Evolutionary conservation across 2,113 vertebrate genomes (phyloP).

Genomic region (Nyctibius bracteatus): DNA sequence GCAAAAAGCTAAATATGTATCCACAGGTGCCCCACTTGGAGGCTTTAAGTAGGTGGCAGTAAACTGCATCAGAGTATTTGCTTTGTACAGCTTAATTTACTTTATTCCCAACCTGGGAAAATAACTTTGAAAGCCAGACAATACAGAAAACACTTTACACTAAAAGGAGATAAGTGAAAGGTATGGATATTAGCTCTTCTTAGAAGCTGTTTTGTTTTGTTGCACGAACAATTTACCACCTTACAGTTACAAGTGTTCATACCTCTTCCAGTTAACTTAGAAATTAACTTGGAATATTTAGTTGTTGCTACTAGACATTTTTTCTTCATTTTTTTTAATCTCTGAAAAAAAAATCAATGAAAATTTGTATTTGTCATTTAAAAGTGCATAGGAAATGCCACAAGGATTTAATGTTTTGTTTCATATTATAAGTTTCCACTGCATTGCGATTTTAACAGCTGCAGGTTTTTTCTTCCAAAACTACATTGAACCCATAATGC

Average conservation of each 20-base stretch:
- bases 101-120: background rate
- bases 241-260: background rate
- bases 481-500: background rate
- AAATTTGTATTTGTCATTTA: background rate
- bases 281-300: background rate
- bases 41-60: background rate
- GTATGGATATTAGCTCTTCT: background rate
- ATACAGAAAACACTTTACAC: background rate
- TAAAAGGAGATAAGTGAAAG: background rate
- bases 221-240: background rate
- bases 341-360: background rate
- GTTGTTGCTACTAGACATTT: background rate
- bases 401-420: background rate
- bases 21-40: background rate
- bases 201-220: background rate
- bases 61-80: background rate
- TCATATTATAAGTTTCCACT: background rate
- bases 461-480: background rate
- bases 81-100: background rate
- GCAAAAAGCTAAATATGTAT: background rate
- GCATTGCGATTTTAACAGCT: background rate
- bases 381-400: background rate
- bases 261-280: background rate
- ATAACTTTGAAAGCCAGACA: background rate
- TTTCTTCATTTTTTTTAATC: background rate